Percentiles rank a stretch among this genome's conserved stretches.
Evolutionary conservation across 2,797 vertebrate genomes (phyloP).

Genomic region (Galago senegalensis): DNA sequence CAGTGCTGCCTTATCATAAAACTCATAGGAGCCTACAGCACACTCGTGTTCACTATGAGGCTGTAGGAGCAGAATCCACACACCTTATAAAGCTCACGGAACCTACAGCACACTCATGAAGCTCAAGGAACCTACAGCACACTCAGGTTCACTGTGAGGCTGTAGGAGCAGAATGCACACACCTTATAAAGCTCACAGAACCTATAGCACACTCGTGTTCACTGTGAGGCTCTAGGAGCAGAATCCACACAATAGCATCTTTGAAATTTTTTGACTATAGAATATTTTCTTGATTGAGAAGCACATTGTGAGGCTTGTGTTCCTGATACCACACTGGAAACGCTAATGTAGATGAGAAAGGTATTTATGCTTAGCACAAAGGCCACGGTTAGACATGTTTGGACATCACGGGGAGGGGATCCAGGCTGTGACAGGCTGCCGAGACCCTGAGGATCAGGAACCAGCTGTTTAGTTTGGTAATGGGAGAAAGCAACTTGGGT

Average conservation of each 20-base stretch:
- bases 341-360: neutral
- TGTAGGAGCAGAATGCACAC: neutral
- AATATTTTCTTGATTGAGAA: conserved; percentile 44
- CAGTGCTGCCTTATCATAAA: too few relatives aligned
- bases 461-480: neutral
- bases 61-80: neutral
- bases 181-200: neutral
- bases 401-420: neutral
- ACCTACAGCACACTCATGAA: neutral
- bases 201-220: too few relatives aligned
- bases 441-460: neutral
- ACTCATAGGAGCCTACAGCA: too few relatives aligned
- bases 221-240: too few relatives aligned
- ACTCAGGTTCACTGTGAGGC: neutral
- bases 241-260: neutral
- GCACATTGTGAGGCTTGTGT: neutral
- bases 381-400: neutral
- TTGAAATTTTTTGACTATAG: neutral
- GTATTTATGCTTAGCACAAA: neutral
- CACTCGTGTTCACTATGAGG: too few relatives aligned
- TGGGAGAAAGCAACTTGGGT: conserved; percentile 16
- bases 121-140: neutral
- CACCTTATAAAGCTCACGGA: neutral
- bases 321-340: neutral
- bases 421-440: neutral